Percentiles rank a stretch among this genome's conserved stretches.
These are phyloP conservation scores for Diabrotica undecimpunctata DNA, from an alignment of 1,140 invertebrate genomes.

Conservation along the genomic window DNA sequence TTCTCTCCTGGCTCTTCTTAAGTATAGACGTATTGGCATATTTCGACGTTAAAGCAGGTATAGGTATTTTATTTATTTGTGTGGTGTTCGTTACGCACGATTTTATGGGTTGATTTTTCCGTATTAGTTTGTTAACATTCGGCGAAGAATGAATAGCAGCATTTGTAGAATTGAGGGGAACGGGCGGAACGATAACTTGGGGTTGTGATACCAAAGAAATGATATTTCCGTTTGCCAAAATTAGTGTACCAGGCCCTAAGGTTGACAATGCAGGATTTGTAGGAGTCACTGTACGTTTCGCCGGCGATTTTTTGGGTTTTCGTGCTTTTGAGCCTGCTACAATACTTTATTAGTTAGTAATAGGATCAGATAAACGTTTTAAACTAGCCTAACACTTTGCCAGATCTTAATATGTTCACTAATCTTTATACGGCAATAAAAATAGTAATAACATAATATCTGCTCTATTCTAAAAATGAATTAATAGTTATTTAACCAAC, in stretches of 20 bases:
- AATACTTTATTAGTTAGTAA: slow-evolving; percentile 33
- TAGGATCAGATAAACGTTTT: slow-evolving; percentile 26
- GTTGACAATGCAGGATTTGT: slow-evolving; percentile 20
- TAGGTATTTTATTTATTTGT: slow-evolving; percentile 68
- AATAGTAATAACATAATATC: too few relatives aligned
- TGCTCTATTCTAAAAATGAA: too few relatives aligned
- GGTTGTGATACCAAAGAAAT: slow-evolving; percentile 35
- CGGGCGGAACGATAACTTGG: slow-evolving; percentile 20
- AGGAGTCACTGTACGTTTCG: slow-evolving; percentile 23
- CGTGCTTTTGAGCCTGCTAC: slow-evolving; percentile 24
- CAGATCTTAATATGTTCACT: too few relatives aligned
- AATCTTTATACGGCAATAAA: too few relatives aligned
- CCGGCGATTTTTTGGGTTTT: too few relatives aligned
- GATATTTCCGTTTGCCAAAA: slow-evolving; percentile 39
- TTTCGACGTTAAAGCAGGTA: slow-evolving; percentile 57
- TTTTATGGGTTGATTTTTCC: slow-evolving; percentile 28
- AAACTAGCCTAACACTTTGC: not conserved
- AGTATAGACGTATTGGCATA: slow-evolving; percentile 36
- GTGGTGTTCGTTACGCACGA: slow-evolving; percentile 55
- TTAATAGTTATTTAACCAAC: too few relatives aligned
- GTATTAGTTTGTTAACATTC: not conserved
- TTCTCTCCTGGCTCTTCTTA: slow-evolving; percentile 13
- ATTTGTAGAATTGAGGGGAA: slow-evolving; percentile 10
- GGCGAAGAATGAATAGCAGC: not conserved
- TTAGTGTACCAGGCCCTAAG: slow-evolving; percentile 39